Conservation (phyloP, 2,113 vertebrate species). For the Elanoides forficatus region DNA sequence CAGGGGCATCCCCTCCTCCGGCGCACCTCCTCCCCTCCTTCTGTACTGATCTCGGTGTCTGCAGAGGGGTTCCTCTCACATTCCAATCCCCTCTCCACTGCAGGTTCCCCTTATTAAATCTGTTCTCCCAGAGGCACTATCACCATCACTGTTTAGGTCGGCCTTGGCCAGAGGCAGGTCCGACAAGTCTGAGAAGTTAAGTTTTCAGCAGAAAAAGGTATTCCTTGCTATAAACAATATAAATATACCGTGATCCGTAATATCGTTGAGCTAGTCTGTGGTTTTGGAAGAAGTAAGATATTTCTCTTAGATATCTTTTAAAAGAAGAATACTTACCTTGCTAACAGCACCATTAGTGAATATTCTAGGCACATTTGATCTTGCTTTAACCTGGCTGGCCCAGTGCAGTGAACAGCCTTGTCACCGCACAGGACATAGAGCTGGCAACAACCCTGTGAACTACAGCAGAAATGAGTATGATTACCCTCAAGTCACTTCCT, state of each 20-base stretch:
- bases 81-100: too few relatives aligned
- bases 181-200: neutral
- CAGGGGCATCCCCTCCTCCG: too few relatives aligned
- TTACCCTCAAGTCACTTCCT: neutral
- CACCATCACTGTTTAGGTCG: too few relatives aligned
- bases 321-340: neutral
- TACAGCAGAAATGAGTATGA: neutral
- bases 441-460: neutral
- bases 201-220: neutral
- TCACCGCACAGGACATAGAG: neutral
- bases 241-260: rapidly evolving
- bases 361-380: neutral
- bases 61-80: too few relatives aligned
- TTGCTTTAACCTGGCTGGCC: neutral
- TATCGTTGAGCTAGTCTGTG: neutral
- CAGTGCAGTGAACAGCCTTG: neutral
- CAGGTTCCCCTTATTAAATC: too few relatives aligned
- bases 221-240: neutral
- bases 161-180: too few relatives aligned
- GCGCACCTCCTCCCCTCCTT: too few relatives aligned
- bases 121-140: too few relatives aligned
- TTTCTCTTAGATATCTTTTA: neutral
- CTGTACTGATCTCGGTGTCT: too few relatives aligned
- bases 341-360: neutral
- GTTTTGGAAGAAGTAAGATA: neutral